phyloP scores from a whole-genome alignment of 2,113 vertebrate species.

The Lagenorhynchus albirostris region DNA sequence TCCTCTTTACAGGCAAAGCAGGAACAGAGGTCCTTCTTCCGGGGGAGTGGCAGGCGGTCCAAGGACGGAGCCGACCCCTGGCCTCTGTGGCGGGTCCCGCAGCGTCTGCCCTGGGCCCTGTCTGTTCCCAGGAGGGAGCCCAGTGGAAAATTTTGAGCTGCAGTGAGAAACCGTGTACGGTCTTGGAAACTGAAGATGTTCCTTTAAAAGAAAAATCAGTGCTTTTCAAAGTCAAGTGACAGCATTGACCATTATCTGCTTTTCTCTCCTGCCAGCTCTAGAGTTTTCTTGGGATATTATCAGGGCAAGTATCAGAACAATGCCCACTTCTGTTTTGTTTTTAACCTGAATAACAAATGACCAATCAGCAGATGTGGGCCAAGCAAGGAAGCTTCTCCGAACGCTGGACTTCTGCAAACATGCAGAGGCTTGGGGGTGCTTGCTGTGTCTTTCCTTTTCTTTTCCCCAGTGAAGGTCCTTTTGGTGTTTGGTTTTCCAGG shows the following conservation, averaged over 20 bases:
- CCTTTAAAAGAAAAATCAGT: constrained; percentile 60
- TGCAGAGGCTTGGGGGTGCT: neutral
- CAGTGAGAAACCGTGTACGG: neutral
- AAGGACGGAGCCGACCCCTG: neutral
- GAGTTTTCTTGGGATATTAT: constrained; percentile 61
- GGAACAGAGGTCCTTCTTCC: neutral
- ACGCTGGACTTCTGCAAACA: neutral
- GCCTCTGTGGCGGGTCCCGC: neutral
- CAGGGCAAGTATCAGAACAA: constrained; percentile 61
- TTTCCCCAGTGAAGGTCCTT: neutral
- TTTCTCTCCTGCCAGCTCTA: constrained; percentile 39
- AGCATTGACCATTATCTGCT: constrained; percentile 25
- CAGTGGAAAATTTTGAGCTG: constrained; percentile 64
- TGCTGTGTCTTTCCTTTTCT: neutral
- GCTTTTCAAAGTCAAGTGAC: constrained; percentile 53
- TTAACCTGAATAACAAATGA: constrained; percentile 58
- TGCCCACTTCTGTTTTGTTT: constrained; percentile 60
- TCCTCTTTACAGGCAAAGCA: neutral
- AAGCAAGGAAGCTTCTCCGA: neutral
- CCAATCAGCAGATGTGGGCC: constrained; percentile 30
- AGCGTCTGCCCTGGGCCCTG: neutral
- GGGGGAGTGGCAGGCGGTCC: neutral
- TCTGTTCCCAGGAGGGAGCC: constrained; percentile 9
- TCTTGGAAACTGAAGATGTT: constrained; percentile 59
- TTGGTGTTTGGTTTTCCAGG: neutral